These are phyloP conservation scores for Enteromius argenteus DNA, from an alignment of 2,797 vertebrate genomes.

Conservation along the genomic window DNA sequence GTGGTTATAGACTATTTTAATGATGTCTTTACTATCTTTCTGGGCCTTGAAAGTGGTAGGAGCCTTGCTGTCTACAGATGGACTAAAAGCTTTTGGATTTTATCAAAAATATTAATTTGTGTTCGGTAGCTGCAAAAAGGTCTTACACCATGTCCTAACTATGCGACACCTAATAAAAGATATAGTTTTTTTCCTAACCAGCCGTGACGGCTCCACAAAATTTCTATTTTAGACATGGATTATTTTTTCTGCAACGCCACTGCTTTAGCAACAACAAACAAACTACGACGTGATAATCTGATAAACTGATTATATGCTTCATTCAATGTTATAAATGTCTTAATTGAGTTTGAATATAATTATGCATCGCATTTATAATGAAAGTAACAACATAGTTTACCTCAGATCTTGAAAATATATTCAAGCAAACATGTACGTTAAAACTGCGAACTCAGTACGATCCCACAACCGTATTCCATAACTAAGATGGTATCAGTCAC, in stretches of 20 bases:
- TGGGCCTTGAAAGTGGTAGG: no score
- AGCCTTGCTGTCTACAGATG: no score
- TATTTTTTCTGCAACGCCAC: no score
- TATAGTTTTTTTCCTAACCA: neutral
- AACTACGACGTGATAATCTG: no score
- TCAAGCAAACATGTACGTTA: neutral
- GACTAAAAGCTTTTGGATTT: neutral
- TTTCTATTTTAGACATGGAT: no score
- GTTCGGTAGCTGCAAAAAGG: no score
- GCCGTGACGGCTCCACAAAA: no score
- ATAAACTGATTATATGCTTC: neutral
- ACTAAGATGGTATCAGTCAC: neutral
- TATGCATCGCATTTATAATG: neutral
- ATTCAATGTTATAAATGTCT: neutral
- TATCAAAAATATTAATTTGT: no score
- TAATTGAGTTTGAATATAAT: neutral
- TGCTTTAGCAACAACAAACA: no score
- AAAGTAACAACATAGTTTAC: neutral
- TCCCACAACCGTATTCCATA: neutral
- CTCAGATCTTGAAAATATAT: neutral
- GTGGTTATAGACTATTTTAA: no score
- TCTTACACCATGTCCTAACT: neutral
- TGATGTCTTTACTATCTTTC: no score
- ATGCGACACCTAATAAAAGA: neutral
- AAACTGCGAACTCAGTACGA: no score